These are phyloP conservation scores for Prolemur simus DNA, from an alignment of 2,113 vertebrate species.

Conservation along the genomic window DNA sequence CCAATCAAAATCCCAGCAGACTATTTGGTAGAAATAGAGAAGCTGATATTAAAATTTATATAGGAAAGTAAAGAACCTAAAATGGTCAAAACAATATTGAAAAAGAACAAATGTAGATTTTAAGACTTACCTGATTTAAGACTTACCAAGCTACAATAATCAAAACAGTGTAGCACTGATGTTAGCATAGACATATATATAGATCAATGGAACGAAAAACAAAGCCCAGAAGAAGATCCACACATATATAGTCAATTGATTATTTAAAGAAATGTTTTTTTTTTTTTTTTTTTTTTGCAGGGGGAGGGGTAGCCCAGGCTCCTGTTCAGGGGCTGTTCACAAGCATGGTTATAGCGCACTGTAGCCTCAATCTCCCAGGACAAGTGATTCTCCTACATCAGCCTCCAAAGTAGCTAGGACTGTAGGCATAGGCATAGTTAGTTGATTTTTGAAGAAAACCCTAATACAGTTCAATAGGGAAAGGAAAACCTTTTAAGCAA, in stretches of 20 bases:
- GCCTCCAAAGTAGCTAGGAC: not conserved
- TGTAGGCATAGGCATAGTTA: not conserved
- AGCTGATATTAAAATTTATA: not conserved
- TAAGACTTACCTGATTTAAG: not conserved
- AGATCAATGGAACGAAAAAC: not conserved
- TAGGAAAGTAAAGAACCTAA: not conserved
- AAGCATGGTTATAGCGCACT: not conserved
- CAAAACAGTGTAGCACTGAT: not conserved
- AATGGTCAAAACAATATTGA: not conserved
- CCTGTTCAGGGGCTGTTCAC: not conserved
- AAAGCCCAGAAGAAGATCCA: not conserved
- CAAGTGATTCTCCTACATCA: not conserved
- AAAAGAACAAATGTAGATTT: not conserved
- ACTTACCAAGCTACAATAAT: not conserved
- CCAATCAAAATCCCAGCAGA: not conserved
- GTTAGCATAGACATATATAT: not conserved
- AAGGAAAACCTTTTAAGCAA: not conserved
- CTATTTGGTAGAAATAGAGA: not conserved
- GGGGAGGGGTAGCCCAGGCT: not conserved
- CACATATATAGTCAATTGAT: not conserved
- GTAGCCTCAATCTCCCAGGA: not conserved
- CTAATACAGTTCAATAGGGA: not conserved
- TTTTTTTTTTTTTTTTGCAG: not conserved
- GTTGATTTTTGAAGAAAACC: not conserved
- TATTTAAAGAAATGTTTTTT: not conserved